Percentiles rank a stretch among this genome's conserved stretches.
Evolutionary conservation across 2,888 invertebrate genomes (phyloP).

Genomic region (Copidosoma aretas): DNA sequence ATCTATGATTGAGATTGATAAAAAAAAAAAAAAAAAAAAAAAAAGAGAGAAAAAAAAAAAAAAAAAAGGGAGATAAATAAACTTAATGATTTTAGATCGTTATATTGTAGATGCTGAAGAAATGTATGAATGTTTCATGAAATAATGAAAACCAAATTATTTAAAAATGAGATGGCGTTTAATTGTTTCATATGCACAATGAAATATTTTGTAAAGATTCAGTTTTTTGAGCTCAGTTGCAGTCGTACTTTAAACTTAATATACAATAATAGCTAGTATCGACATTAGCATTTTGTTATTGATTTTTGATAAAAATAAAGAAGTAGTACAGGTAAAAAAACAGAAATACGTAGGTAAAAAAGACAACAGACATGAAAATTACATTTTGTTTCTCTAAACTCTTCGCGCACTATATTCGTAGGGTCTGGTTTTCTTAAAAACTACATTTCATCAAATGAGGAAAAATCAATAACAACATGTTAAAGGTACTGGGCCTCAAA

Average conservation of each 20-base stretch:
- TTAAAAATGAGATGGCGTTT: slow-evolving; percentile 18
- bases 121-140: slow-evolving; percentile 8
- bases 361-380: slow-evolving; percentile 19
- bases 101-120: slow-evolving; percentile 29
- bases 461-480: slow-evolving; percentile 40
- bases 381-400: slow-evolving; percentile 31
- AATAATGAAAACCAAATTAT: slow-evolving; percentile 19
- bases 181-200: slow-evolving; percentile 22
- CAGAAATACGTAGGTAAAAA: slow-evolving; percentile 13
- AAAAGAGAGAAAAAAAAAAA: slow-evolving; percentile 18
- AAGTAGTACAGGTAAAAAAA: background rate
- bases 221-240: slow-evolving; percentile 32
- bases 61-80: slow-evolving; percentile 13
- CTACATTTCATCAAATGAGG: slow-evolving; percentile 18
- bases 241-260: slow-evolving; percentile 34
- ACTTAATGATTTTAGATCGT: slow-evolving; percentile 15
- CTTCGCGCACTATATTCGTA: slow-evolving; percentile 22
- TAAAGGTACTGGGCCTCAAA: slow-evolving; percentile 37
- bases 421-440: slow-evolving; percentile 21
- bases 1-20: no score
- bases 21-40: no score
- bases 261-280: slow-evolving; percentile 30
- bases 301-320: slow-evolving; percentile 22
- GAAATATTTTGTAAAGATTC: slow-evolving; percentile 15
- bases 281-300: slow-evolving; percentile 36